Percentiles rank a stretch among this genome's conserved stretches.
Conservation (phyloP, 2,113 vertebrate species). For the Gulo gulo region DNA sequence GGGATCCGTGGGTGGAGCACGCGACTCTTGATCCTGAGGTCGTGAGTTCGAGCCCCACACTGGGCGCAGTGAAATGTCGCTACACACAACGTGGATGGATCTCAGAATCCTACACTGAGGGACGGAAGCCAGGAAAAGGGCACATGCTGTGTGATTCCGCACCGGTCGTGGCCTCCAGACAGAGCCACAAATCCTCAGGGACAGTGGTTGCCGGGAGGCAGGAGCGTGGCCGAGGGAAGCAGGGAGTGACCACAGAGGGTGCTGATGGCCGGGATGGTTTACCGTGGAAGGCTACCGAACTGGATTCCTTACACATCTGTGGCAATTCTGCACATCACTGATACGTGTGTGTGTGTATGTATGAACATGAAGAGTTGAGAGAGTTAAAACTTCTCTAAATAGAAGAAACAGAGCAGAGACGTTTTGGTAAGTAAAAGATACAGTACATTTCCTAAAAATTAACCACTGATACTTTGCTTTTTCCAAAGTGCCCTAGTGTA, state of each 20-base stretch:
- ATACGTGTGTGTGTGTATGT: too few species aligned
- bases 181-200: background rate
- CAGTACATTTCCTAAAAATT: background rate
- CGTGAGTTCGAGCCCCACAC: background rate
- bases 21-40: background rate
- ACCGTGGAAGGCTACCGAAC: too few species aligned
- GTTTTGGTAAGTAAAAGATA: background rate
- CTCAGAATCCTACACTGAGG: background rate
- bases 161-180: background rate
- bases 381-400: background rate
- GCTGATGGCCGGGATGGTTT: background rate
- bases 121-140: background rate
- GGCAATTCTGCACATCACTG: too few species aligned
- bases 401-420: background rate
- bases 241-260: background rate
- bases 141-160: fast-evolving
- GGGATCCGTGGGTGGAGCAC: background rate
- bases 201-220: background rate
- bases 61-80: background rate
- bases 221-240: too few species aligned
- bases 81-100: background rate
- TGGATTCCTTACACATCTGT: background rate
- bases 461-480: background rate
- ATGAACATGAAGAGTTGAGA: background rate
- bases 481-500: background rate